These are phyloP conservation scores for Notamacropus eugenii DNA, from an alignment of 2,797 vertebrate species.

Conservation along the genomic window DNA sequence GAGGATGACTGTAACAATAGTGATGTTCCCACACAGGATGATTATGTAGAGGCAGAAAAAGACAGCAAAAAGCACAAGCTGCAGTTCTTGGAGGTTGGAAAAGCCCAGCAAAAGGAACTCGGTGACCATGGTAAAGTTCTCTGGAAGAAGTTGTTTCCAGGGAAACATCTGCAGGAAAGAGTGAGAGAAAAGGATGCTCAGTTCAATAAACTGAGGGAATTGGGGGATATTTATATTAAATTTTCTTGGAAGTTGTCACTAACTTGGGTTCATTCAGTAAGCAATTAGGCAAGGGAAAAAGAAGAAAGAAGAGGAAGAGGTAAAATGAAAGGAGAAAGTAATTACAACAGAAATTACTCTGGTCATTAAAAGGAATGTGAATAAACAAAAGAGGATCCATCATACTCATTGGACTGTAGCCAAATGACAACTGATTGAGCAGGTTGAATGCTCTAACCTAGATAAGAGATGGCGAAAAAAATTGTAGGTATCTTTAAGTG, in stretches of 20 bases:
- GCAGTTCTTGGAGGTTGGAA: constrained; percentile 54
- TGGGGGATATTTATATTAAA: neutral
- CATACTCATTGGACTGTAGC: neutral
- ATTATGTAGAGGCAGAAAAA: constrained; percentile 61
- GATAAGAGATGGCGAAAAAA: neutral
- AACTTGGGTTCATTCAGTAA: neutral
- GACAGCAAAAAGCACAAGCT: constrained; percentile 44
- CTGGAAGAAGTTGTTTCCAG: neutral
- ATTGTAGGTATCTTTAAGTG: neutral
- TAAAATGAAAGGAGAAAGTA: neutral
- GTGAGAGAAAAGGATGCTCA: neutral
- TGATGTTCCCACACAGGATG: constrained; percentile 63
- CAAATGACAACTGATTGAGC: neutral
- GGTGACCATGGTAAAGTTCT: constrained; percentile 52
- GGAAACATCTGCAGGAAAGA: neutral
- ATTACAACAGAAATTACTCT: neutral
- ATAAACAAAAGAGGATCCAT: neutral
- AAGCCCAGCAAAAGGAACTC: constrained; percentile 64
- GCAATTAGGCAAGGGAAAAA: neutral
- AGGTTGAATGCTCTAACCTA: neutral
- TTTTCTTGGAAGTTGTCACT: neutral
- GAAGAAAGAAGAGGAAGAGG: neutral
- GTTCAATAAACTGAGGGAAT: neutral
- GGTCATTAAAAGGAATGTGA: neutral
- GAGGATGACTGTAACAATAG: constrained; percentile 51